phyloP scores from a whole-genome alignment of 35 echinoderm and acorn worm genomes.

The Chiridota heheva region DNA sequence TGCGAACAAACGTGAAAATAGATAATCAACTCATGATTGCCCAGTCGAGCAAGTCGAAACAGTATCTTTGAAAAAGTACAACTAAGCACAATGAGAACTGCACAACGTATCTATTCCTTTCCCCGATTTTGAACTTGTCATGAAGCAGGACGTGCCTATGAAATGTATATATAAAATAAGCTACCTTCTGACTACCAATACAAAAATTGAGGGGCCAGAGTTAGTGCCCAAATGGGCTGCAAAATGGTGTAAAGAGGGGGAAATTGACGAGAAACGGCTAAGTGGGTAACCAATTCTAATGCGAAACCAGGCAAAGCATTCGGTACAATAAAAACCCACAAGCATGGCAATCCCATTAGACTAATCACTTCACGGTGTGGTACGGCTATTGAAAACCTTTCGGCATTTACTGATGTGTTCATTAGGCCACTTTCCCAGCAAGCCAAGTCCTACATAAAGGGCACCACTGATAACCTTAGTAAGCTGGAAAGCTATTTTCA shows the following conservation, averaged over 20 bases:
- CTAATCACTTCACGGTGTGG: background rate
- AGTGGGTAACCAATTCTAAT: background rate
- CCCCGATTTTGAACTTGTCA: no score
- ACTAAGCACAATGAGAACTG: no score
- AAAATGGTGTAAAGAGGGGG: background rate
- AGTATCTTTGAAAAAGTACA: no score
- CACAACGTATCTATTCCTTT: no score
- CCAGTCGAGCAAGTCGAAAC: no score
- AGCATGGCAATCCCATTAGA: background rate
- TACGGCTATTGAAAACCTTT: slow-evolving; percentile 5
- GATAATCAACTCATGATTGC: no score
- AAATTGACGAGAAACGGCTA: slow-evolving; percentile 10
- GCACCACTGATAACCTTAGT: background rate
- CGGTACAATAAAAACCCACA: slow-evolving; percentile 8
- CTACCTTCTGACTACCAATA: no score
- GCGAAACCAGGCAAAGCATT: background rate
- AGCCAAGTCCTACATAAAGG: background rate
- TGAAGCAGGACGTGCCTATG: no score
- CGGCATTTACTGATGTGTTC: slow-evolving; percentile 1
- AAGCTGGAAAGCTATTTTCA: background rate
- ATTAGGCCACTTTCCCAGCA: background rate
- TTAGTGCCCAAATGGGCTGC: background rate
- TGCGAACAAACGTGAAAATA: no score
- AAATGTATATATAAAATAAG: no score
- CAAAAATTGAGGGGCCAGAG: no score